These are phyloP conservation scores for Idaea aversata DNA, from an alignment of 2,888 invertebrate genomes.

Conservation along the genomic window DNA sequence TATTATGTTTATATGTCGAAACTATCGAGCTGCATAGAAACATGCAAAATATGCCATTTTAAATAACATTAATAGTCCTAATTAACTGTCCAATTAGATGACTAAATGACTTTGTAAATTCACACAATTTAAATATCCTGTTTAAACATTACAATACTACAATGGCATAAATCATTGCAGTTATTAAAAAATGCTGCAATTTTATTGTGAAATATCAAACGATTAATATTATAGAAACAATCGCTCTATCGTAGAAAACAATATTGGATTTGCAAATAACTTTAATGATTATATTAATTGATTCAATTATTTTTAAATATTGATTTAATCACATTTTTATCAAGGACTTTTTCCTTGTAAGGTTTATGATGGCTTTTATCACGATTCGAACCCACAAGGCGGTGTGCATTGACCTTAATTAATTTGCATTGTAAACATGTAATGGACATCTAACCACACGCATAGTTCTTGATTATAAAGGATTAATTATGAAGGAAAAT, in stretches of 20 bases:
- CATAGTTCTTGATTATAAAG: background rate
- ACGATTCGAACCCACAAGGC: constrained; percentile 14
- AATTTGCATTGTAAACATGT: constrained; percentile 9
- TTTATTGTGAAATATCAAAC: background rate
- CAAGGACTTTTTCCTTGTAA: background rate
- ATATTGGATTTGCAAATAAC: background rate
- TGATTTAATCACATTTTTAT: background rate
- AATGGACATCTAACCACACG: background rate
- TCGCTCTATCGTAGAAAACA: background rate
- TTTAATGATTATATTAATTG: background rate
- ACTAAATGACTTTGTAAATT: background rate
- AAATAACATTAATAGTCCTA: no score
- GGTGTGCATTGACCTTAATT: constrained; percentile 11
- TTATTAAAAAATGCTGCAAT: background rate
- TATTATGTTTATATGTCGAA: no score
- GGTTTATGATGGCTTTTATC: no score
- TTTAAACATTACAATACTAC: background rate
- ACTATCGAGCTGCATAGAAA: no score
- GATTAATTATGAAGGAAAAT: no score
- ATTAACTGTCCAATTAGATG: no score
- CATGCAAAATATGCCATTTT: no score
- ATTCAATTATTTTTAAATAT: background rate
- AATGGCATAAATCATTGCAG: background rate
- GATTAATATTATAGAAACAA: background rate
- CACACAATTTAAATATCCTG: background rate